phyloP scores from a whole-genome alignment of 2,113 vertebrate species.

The Engystomops pustulosus region DNA sequence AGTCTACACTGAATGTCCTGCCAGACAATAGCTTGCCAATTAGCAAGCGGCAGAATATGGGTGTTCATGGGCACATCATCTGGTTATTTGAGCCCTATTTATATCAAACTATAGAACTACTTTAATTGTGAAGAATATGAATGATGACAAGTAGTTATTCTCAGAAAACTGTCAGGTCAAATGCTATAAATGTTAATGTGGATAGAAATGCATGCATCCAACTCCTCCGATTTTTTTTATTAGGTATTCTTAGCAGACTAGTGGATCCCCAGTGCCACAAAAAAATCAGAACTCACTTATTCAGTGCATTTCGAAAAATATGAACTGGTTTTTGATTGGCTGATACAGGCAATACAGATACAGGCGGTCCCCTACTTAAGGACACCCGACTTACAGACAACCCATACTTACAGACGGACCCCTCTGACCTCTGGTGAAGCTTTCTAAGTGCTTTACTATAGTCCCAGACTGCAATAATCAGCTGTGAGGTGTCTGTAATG shows the following conservation, averaged over 20 bases:
- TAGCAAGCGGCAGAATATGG: neutral
- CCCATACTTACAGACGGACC: too few relatives aligned
- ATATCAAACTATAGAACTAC: neutral
- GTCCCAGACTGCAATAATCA: too few relatives aligned
- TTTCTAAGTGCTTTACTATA: too few relatives aligned
- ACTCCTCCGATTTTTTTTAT: neutral
- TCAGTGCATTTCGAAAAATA: too few relatives aligned
- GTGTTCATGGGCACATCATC: neutral
- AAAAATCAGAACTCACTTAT: too few relatives aligned
- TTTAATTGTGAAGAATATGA: constrained; percentile 10
- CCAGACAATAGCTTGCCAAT: constrained; percentile 3
- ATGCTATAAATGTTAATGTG: neutral
- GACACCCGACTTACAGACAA: too few relatives aligned
- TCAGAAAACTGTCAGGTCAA: neutral
- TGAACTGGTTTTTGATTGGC: too few relatives aligned
- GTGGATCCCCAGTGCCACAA: neutral
- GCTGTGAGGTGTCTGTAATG: too few relatives aligned
- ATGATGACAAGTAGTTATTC: neutral
- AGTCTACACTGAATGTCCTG: neutral
- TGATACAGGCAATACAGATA: too few relatives aligned
- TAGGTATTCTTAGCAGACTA: neutral
- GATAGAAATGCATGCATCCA: neutral
- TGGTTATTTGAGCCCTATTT: neutral
- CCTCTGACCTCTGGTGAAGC: too few relatives aligned
- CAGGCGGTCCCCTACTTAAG: too few relatives aligned